Evolutionary conservation across 2,888 invertebrate genomes (phyloP), one percentile per base, ranked within the genome.

Genomic region (Tetramorium bicarinatum): DNA sequence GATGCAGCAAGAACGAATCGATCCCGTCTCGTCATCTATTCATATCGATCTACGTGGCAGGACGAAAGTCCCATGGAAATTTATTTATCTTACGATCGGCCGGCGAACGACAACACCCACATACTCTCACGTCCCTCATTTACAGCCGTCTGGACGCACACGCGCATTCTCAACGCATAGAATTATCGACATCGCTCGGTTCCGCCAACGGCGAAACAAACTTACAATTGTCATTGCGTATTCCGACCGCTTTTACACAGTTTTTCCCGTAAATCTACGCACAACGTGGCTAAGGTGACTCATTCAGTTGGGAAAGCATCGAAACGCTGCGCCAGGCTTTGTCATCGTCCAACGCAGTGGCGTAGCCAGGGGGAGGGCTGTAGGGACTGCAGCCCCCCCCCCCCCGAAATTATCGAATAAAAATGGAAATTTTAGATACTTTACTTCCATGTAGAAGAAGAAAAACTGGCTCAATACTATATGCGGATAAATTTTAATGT

Each of bases 1-100:
- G 89, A 89, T 76, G 86, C 79, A 75, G 88, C 88, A 84, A 77
- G 85, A 85, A 83, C 69, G 79, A 76, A 59, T 80, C 82, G 76
- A 82, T 79, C 83, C 85, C 71, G 76, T 80, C 74, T 72, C 74
- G 85, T 85, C 85, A 80, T 85, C 86, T 85, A 88, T 88, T 88
- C 88, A 88, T 86, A 54, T 69, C 69, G 64, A 62, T 54, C 47
- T 59, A 66, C 52, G 66, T 47, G 13, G 29, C 49, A 38, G 62
- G 82, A 67, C 66, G 59, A 72, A 47, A 67, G 41, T 67, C 66
- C 77, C 59, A 82, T 54, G 59, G 82, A 82, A 82, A 77, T 82
- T 82, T 82, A 77, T 82, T 77, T 82, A 82, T 82, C 82, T 82
- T 82, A 47, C 44, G 34, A 82, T 82, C 82, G 44, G 34, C 41